Base-by-base conservation (phyloP, 2,888 invertebrate species). In the Cantharis rustica region DNA sequence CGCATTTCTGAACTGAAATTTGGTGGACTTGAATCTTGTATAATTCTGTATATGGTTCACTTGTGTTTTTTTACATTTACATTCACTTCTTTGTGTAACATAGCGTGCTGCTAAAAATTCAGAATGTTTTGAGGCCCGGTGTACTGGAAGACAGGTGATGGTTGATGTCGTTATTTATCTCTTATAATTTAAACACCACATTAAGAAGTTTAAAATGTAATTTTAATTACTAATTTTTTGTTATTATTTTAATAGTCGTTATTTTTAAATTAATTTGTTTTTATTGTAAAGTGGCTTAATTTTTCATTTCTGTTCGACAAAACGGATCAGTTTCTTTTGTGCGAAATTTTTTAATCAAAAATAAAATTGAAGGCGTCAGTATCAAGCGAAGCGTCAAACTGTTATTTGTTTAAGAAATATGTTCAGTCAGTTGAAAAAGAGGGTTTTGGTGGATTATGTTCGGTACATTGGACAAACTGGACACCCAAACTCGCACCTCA, bases 401-500 rank as follows among this genome's bases (percentile, higher is more conserved):
- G 73, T 72, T 73, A 75, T 78, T 78, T 76, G 72, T 78, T 78
- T 78, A 79, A 77, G 79, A 79, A 76, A 79, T 69, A 61, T 68
- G 75, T 20, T 15, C 79, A 79, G 74, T 76, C 76, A 73, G 68
- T 61, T 73, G 76, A 75, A 76, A 76, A 76, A 71, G 69, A 71
- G 71, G 64, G 61, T 76, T 74, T 75, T 63, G 64, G 69, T 71
- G 62, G 16, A 73, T 79, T 79, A 79, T 27, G 62, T 71, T 61
- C 79, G 69, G 26, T 71, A 77, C 79, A 79, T 79, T 79, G 75
- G 73, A 26, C 74, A 23, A 69, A 68, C 70, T 78, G 82, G 82
- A 81, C 82, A 79, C 78, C 75, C 76, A 77, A 78, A 72, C 79
- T 82, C 81, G 82, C 83, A 83, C 83, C 83, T 83, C 82, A 80